Evolutionary conservation across 2,113 vertebrate genomes (phyloP), one percentile per base, ranked within the genome.

Genomic region (Barbus barbus): DNA sequence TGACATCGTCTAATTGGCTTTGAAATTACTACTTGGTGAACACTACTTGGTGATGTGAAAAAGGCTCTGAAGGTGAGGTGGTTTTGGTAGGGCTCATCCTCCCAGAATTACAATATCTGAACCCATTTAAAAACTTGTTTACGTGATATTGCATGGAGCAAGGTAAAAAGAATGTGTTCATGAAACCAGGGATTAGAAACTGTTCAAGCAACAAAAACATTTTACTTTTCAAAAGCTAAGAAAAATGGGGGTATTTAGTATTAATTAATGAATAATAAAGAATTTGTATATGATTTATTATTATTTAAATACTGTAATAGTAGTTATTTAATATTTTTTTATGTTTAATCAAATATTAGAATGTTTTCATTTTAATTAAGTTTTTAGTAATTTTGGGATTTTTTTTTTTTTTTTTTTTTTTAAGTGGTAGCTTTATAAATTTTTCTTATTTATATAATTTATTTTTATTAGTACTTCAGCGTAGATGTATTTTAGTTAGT

Each of bases 1-100:
- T 76, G 18, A 76, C 46, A 76, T 76, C 22, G 26, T 76, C 46
- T 76, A 53, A 76, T 33, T 53, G 46, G n/a, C n/a, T n/a, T n/a
- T n/a, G n/a, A n/a, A n/a, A n/a, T n/a, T n/a, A n/a, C n/a, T n/a
- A n/a, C n/a, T n/a, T n/a, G n/a, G n/a, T n/a, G n/a, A n/a, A n/a
- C n/a, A 18, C 14, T 75, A 75, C 22, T 75, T 51, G 33, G 24
- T 26, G 16, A 75, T 51, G 16, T 51, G 1, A 5, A 48, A 51
- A 31, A 31, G 46, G 24, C 26, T 51, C 33, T 75, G 73, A 75
- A 75, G 46, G 73, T 33, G 73, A 75, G 46, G 38, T 5, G 26
- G 5, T 75, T 31, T 31, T 53, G 4, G 41, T 28, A 28, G 72
- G 44, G 33, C 18, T n/a, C 20, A 20, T 38, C 18, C 31, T 69